Evolutionary conservation across 2,113 vertebrate genomes (phyloP).

Genomic region (Atlantisia rogersi): DNA sequence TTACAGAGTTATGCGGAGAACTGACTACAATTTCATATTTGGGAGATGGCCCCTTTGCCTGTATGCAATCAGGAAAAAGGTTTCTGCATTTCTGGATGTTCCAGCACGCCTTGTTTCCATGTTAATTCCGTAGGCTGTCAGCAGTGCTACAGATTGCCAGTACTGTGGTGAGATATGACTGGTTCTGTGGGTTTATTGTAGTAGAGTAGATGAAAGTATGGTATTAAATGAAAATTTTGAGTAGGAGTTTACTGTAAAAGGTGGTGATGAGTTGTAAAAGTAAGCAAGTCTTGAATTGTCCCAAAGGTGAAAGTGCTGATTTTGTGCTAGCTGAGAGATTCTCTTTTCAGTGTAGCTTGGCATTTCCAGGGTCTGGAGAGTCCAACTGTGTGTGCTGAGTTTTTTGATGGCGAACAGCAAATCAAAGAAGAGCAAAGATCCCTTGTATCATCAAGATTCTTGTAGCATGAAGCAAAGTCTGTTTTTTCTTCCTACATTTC

Average conservation of each 20-base stretch:
- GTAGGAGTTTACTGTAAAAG: constrained; percentile 39
- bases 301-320: background rate
- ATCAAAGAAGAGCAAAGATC: background rate
- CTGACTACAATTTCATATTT: background rate
- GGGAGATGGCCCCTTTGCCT: background rate
- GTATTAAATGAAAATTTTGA: background rate
- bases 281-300: background rate
- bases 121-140: background rate
- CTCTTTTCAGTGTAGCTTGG: background rate
- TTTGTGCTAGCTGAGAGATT: background rate
- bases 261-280: background rate
- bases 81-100: background rate
- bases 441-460: background rate
- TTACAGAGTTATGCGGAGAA: background rate
- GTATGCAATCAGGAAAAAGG: background rate
- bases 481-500: background rate
- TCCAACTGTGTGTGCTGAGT: background rate
- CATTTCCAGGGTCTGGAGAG: background rate
- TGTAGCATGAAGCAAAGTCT: background rate
- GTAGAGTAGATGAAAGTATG: background rate
- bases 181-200: background rate
- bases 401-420: background rate
- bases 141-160: background rate
- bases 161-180: background rate
- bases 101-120: background rate